A percentile compares a stretch with the other conserved stretches of the same genome.
phyloP scores from a whole-genome alignment of 2,888 invertebrate genomes.

The Andrena bicolor region DNA sequence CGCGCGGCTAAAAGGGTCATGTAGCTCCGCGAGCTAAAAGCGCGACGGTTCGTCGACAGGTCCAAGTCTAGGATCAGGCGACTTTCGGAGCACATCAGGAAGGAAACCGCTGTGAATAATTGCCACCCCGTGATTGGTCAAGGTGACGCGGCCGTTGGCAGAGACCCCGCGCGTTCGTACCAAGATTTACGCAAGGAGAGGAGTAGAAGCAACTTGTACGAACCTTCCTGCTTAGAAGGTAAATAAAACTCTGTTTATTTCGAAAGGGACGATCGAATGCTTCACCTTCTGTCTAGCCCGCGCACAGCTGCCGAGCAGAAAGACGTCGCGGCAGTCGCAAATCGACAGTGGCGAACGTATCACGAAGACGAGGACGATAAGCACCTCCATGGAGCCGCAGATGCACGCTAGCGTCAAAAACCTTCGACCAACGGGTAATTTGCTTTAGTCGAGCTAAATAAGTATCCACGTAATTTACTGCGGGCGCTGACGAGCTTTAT shows the following conservation, averaged over 20 bases:
- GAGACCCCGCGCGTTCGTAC: constrained; percentile 77
- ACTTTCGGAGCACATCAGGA: constrained; percentile 81
- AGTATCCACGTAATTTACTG: background rate
- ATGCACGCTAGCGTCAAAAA: constrained; percentile 34
- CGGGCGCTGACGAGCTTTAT: background rate
- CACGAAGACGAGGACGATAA: constrained; percentile 60
- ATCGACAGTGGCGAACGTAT: constrained; percentile 60
- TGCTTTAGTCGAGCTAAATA: background rate
- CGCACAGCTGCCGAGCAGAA: constrained; percentile 57
- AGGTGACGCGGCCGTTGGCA: constrained; percentile 68
- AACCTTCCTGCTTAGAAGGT: constrained; percentile 70
- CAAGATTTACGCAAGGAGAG: constrained; percentile 79
- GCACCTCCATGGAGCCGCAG: constrained; percentile 38
- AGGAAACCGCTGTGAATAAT: constrained; percentile 70
- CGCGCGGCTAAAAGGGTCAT: background rate
- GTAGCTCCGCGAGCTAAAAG: background rate
- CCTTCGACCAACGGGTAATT: constrained; percentile 60
- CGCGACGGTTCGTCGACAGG: constrained; percentile 61
- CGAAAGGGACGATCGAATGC: background rate
- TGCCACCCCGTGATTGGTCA: constrained; percentile 68
- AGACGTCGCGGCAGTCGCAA: constrained; percentile 59
- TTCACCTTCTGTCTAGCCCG: constrained; percentile 43
- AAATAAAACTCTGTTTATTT: constrained; percentile 15
- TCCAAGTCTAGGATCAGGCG: constrained; percentile 80
- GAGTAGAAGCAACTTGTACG: constrained; percentile 68